Evolutionary conservation across 2,113 vertebrate species (phyloP).

Genomic region (Equus quagga): DNA sequence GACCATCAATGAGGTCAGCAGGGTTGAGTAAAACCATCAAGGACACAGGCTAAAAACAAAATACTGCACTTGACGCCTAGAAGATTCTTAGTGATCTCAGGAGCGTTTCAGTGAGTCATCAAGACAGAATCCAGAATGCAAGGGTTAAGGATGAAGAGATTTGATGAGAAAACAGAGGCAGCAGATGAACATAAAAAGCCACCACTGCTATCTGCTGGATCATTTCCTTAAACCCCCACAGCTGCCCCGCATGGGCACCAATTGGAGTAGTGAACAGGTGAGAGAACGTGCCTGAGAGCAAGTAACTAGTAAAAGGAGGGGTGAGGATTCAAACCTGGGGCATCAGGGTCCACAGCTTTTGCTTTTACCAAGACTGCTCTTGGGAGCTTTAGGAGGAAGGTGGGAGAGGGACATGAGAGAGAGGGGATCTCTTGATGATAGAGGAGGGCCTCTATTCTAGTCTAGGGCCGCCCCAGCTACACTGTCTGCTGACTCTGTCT

Average conservation of each 20-base stretch:
- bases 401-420: not conserved
- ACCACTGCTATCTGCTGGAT: not conserved
- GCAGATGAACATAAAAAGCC: not conserved
- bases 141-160: not conserved
- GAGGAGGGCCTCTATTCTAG: not conserved
- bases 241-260: accelerated
- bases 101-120: not conserved
- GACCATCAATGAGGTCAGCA: not conserved
- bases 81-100: not conserved
- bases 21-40: not conserved
- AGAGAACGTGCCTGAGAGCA: not conserved
- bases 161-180: not conserved
- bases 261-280: not conserved
- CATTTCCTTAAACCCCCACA: not conserved
- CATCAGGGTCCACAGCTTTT: not conserved
- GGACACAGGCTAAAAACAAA: not conserved
- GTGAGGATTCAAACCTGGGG: not conserved
- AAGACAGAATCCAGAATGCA: not conserved
- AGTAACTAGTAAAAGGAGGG: not conserved
- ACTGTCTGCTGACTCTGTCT: not conserved
- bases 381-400: not conserved
- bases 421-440: not conserved
- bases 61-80: not conserved
- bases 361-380: too few relatives aligned
- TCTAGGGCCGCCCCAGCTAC: not conserved